Conservation (phyloP, 2,113 vertebrate genomes). For the Trochalopteron elliotii region DNA sequence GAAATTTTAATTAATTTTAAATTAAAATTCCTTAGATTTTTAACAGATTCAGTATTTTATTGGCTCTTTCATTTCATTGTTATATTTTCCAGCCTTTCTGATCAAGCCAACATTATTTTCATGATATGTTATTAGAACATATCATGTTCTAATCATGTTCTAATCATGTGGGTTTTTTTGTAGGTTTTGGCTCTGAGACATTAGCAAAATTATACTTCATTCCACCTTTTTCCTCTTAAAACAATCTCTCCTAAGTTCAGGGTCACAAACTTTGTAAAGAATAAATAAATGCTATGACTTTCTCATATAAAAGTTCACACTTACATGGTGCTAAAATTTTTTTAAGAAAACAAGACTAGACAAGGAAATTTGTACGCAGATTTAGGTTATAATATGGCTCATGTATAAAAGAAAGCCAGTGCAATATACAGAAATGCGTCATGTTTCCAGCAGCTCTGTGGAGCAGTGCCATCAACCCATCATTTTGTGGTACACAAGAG, state of each 20-base stretch:
- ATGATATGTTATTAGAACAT: too few species aligned
- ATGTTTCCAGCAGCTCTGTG: not conserved
- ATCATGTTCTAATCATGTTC: too few species aligned
- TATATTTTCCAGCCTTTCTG: conserved; percentile 6
- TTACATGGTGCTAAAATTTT: not conserved
- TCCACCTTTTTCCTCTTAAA: not conserved
- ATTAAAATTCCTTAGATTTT: conserved; percentile 61
- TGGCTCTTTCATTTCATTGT: conserved; percentile 26
- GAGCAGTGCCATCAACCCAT: not conserved
- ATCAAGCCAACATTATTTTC: not conserved
- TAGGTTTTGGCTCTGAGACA: not conserved
- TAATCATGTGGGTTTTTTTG: too few species aligned
- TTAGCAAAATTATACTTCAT: not conserved
- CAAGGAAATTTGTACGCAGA: not conserved
- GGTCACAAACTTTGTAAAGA: not conserved
- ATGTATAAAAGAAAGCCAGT: not conserved
- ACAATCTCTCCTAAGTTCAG: not conserved
- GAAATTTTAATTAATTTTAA: conserved; percentile 62
- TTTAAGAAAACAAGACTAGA: not conserved
- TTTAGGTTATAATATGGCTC: not conserved
- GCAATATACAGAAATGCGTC: not conserved
- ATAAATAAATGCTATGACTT: not conserved
- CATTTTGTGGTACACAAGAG: not conserved
- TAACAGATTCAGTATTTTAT: conserved; percentile 28
- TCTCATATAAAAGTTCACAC: not conserved